phyloP scores from a whole-genome alignment of 2,888 invertebrate genomes.

The Digitonthophagus gazella region DNA sequence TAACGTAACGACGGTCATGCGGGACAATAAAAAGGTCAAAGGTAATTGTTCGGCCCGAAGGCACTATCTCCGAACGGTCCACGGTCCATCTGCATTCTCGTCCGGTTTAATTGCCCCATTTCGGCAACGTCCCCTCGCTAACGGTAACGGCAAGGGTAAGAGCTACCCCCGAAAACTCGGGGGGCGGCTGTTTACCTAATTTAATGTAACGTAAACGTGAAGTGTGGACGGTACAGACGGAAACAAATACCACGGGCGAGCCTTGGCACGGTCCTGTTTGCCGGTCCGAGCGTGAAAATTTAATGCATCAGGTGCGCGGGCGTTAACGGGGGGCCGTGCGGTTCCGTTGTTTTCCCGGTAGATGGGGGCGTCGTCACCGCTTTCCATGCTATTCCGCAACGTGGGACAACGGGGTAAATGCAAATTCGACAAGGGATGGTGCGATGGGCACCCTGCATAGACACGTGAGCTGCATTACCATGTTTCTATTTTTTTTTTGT shows the following conservation, averaged over 20 bases:
- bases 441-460: background rate
- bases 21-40: background rate
- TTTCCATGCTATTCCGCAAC: background rate
- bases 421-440: background rate
- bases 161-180: background rate
- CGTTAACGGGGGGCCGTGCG: background rate
- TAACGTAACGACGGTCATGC: background rate
- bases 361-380: background rate
- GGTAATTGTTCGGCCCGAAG: background rate
- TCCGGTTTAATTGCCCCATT: background rate
- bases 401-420: background rate
- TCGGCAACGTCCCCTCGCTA: background rate
- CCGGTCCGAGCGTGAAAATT: background rate
- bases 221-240: background rate
- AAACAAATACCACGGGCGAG: background rate
- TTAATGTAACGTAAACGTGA: background rate
- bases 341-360: background rate
- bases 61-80: background rate
- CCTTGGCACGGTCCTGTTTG: background rate
- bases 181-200: background rate
- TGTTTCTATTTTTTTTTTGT: background rate
- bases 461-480: background rate
- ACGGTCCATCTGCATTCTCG: background rate
- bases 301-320: background rate
- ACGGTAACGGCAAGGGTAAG: background rate